phyloP scores from a whole-genome alignment of 2,888 invertebrate genomes.

The Caenorhabditis imperialis region DNA sequence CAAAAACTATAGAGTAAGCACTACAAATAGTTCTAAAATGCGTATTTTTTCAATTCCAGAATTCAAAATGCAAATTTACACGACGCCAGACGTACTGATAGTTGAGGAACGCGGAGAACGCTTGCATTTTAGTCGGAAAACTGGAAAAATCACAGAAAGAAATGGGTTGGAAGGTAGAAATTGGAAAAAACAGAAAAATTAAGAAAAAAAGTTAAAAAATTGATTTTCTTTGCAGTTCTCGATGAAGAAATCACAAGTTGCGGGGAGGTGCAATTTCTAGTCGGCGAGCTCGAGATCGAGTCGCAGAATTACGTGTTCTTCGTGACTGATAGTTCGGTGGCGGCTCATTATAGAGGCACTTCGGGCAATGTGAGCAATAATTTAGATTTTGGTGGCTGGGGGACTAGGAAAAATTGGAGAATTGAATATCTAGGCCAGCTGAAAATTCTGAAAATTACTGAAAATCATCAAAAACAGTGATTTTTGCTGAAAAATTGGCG shows the following conservation, averaged over 20 bases:
- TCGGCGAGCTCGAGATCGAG: slow-evolving; percentile 62
- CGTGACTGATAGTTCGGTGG: slow-evolving; percentile 58
- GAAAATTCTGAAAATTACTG: too few species aligned
- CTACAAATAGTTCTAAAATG: slow-evolving; percentile 4
- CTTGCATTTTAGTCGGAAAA: slow-evolving; percentile 36
- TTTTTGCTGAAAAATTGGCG: too few species aligned
- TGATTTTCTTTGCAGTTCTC: slow-evolving; percentile 6
- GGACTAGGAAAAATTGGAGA: too few species aligned
- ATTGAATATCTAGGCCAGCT: too few species aligned
- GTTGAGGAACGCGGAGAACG: slow-evolving; percentile 34
- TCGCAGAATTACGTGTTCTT: slow-evolving; percentile 61
- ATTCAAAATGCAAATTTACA: slow-evolving; percentile 33
- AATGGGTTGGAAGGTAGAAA: slow-evolving; percentile 6
- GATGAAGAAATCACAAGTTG: slow-evolving; percentile 21
- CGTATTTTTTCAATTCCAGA: not conserved
- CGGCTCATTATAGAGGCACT: slow-evolving; percentile 51
- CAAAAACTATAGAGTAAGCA: not conserved
- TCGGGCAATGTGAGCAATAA: slow-evolving; percentile 31
- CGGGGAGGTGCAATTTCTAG: slow-evolving; percentile 63
- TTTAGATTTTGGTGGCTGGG: too few species aligned
- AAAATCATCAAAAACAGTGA: too few species aligned
- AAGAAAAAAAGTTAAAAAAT: not conserved
- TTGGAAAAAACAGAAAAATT: slow-evolving; percentile 16
- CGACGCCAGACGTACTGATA: slow-evolving; percentile 29
- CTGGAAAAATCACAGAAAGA: slow-evolving; percentile 7